Evolutionary conservation across 2,113 vertebrate genomes (phyloP).

Genomic region (Oostethus manadensis): DNA sequence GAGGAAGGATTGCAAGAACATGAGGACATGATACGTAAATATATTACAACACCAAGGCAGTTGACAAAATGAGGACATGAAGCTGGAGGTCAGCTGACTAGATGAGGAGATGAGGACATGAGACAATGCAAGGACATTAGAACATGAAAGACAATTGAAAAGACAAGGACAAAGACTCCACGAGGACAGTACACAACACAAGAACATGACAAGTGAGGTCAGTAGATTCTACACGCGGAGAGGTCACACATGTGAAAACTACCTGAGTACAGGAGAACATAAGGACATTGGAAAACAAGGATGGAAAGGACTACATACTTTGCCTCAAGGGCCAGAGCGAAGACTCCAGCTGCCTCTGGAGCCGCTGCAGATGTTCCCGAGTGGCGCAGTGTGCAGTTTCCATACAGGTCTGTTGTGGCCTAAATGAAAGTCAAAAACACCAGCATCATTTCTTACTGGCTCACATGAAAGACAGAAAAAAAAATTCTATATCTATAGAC

Average conservation of each 20-base stretch:
- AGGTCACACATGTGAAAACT: no score
- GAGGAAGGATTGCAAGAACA: no score
- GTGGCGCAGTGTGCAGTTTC: conserved; percentile 96
- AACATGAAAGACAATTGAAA: neutral
- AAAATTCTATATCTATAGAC: neutral
- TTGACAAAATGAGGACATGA: neutral
- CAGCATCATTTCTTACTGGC: neutral
- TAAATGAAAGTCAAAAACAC: conserved; percentile 54
- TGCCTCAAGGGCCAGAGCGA: conserved; percentile 92
- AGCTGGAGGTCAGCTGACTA: no score
- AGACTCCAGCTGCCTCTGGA: conserved; percentile 95
- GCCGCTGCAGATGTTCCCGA: conserved; percentile 97
- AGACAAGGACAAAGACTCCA: neutral
- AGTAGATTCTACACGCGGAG: no score
- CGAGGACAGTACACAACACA: neutral
- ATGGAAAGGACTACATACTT: conserved; percentile 78
- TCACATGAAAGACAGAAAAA: neutral
- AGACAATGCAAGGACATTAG: no score
- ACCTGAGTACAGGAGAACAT: no score
- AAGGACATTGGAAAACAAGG: neutral
- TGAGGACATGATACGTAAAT: no score
- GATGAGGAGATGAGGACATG: neutral
- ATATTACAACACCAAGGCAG: no score
- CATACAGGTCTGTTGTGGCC: conserved; percentile 97
- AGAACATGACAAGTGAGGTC: neutral